Conservation (phyloP, 2,888 invertebrate genomes). For the Scaptomyza flava region DNA sequence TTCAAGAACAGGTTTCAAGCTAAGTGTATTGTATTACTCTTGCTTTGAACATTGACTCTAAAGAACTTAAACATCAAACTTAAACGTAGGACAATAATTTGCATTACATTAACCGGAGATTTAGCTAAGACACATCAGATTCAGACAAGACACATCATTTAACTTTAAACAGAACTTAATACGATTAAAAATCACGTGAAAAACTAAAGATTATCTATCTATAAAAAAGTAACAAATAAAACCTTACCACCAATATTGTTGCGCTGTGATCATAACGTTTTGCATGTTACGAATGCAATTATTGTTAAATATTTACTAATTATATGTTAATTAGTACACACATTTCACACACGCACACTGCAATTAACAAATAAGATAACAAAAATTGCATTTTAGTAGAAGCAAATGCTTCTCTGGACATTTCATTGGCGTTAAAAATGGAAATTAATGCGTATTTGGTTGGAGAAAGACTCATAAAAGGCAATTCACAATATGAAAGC, state of each 20-base stretch:
- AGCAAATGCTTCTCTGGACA: conserved; percentile 16
- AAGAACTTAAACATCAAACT: neutral
- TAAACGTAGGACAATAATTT: too few relatives aligned
- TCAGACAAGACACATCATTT: too few relatives aligned
- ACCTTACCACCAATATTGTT: conserved; percentile 80
- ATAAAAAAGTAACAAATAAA: neutral
- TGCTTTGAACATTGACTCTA: neutral
- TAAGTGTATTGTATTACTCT: neutral
- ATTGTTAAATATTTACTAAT: conserved; percentile 16
- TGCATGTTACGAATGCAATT: conserved; percentile 56
- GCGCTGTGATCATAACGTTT: conserved; percentile 63
- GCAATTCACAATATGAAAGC: conserved; percentile 19
- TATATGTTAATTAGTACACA: conserved; percentile 10
- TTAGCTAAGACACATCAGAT: too few relatives aligned
- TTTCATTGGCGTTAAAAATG: conserved; percentile 10
- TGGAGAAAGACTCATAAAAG: conserved; percentile 19
- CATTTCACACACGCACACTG: conserved; percentile 8
- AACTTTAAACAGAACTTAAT: too few relatives aligned
- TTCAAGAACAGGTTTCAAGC: conserved; percentile 13
- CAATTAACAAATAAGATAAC: conserved; percentile 3
- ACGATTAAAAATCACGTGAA: too few relatives aligned
- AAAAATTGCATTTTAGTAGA: conserved; percentile 9
- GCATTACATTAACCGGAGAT: too few relatives aligned
- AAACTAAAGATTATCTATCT: neutral
- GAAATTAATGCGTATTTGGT: conserved; percentile 22